Evolutionary conservation across 2,888 invertebrate genomes (phyloP), one percentile per base, ranked within the genome.

Genomic region (Metallyticus violacea): DNA sequence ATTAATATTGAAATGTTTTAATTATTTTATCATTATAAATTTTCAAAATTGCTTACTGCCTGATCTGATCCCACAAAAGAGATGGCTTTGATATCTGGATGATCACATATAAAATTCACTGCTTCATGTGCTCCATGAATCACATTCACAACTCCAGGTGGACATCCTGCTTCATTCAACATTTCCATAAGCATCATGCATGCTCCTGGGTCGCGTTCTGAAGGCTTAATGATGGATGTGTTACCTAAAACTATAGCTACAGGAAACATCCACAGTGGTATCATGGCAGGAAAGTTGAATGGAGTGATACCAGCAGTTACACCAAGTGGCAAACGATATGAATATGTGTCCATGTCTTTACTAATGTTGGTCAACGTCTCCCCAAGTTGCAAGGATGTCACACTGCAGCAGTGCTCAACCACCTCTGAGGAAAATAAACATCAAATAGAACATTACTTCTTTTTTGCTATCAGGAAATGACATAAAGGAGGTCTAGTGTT

Each of bases 271-370:
- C 99, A 99, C 5, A 99, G 93, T 0, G 99, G 99, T 89, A 99
- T 99, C 99, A 99, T 99, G 40, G 99, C 99, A 0, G 99, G 99
- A 92, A 99, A 99, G 92, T 99, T 99, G 92, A 99, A 99, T 0
- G 99, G 99, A n/a, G 98, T 97, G 90, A 99, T 98, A 83, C 99
- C 99, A 90, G 96, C 98, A 26, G 96, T 97, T 1, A 99, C 97
- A 79, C 99, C 99, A 1, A 99, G 93, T 0, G 99, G 99, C 81
- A 97, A 93, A 89, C 98, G 96, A 91, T 97, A 97, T 9, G 98
- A 97, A 89, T 97, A 95, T 0, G 98, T 98, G 92, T 99, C 99
- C 98, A 99, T 99, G 91, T 99, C 97, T 90, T 97, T 98, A 6
- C 99, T 96, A 76, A 98, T 96, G 89, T 94, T 94, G 78, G 94